phyloP scores from a whole-genome alignment of 2,797 vertebrate species.

The Helostoma temminkii region DNA sequence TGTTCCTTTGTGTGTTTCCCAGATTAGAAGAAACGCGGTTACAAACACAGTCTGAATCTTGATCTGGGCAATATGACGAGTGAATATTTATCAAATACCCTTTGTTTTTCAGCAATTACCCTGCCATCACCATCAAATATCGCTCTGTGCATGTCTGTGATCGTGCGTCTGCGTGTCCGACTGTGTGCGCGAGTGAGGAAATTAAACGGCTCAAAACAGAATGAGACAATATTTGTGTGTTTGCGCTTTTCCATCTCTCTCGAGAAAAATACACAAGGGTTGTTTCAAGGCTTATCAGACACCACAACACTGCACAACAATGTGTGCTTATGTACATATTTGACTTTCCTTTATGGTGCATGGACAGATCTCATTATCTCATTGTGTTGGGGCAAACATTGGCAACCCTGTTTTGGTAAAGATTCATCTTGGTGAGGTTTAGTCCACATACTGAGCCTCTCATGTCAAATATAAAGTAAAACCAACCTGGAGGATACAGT shows the following conservation, averaged over 20 bases:
- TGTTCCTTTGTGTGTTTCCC: neutral
- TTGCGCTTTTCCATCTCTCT: neutral
- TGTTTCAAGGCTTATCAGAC: conserved; percentile 21
- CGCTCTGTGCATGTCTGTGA: neutral
- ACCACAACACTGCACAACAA: neutral
- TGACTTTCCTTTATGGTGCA: too few relatives aligned
- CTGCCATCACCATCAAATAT: conserved; percentile 27
- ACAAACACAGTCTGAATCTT: conserved; percentile 16
- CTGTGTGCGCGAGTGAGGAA: neutral
- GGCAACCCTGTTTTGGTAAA: too few relatives aligned
- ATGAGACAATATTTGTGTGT: conserved; percentile 12
- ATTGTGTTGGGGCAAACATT: too few relatives aligned
- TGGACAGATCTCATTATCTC: too few relatives aligned
- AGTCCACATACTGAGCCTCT: too few relatives aligned
- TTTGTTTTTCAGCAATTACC: conserved; percentile 54
- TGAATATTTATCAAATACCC: conserved; percentile 45
- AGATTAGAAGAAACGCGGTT: conserved; percentile 3
- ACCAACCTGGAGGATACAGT: too few relatives aligned
- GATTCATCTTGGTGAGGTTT: too few relatives aligned
- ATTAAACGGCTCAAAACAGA: conserved; percentile 23
- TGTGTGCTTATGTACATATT: too few relatives aligned
- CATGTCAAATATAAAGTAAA: too few relatives aligned
- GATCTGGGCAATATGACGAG: conserved; percentile 28
- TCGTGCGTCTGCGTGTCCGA: too few relatives aligned
- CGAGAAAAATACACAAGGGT: too few relatives aligned